Percentiles rank a stretch among this genome's conserved stretches.
Evolutionary conservation across 2,888 invertebrate species (phyloP).

Genomic region (Alentia gelatinosa): DNA sequence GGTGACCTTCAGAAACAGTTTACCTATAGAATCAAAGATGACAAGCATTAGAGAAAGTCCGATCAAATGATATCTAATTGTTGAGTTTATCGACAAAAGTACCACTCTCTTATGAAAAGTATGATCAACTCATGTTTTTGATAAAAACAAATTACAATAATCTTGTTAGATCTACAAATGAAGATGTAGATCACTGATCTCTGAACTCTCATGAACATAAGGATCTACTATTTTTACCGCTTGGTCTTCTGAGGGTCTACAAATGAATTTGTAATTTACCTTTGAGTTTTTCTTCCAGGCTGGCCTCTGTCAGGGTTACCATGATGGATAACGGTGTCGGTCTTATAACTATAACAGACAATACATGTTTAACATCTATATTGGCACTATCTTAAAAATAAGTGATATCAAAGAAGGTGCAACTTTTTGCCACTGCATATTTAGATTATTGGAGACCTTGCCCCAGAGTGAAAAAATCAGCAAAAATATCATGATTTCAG

Average conservation of each 20-base stretch:
- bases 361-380: neutral
- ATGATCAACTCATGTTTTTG: neutral
- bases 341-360: neutral
- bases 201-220: neutral
- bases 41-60: neutral
- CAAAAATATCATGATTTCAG: neutral
- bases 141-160: neutral
- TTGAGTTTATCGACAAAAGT: neutral
- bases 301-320: neutral
- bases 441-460: neutral
- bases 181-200: neutral
- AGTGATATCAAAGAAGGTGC: neutral
- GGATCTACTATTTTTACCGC: neutral
- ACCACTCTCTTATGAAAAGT: neutral
- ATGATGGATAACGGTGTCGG: neutral
- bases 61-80: neutral
- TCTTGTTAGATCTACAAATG: neutral
- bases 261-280: neutral
- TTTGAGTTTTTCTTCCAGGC: neutral
- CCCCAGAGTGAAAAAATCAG: neutral
- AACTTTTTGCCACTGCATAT: neutral
- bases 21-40: neutral
- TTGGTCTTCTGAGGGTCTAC: neutral
- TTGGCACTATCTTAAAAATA: neutral
- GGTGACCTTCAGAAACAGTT: slow-evolving; percentile 41